Percentiles rank a stretch among this genome's conserved stretches.
phyloP scores from a whole-genome alignment of 2,113 vertebrate genomes.

The Ranitomeya variabilis region DNA sequence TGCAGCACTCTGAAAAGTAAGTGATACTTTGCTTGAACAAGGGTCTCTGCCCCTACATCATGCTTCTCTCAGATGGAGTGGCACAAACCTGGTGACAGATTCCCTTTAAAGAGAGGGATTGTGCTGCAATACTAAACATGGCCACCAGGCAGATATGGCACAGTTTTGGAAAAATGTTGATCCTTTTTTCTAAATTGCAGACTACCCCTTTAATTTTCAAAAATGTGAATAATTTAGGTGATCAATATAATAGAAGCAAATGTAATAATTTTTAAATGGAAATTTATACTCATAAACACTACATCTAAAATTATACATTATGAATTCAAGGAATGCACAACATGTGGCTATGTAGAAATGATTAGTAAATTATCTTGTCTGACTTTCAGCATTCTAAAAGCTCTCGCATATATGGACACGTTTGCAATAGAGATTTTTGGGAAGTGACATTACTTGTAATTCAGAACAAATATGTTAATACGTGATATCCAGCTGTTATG shows the following conservation, averaged over 20 bases:
- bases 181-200: background rate
- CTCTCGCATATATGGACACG: background rate
- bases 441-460: background rate
- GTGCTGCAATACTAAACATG: background rate
- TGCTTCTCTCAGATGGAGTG: no score
- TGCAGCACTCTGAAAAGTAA: no score
- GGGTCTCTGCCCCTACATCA: no score
- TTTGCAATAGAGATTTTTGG: background rate
- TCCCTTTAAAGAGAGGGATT: background rate
- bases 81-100: no score
- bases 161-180: background rate
- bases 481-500: constrained; percentile 22
- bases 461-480: constrained; percentile 19
- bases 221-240: background rate
- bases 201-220: background rate
- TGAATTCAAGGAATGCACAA: background rate
- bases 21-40: no score
- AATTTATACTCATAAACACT: background rate
- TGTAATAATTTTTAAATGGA: background rate
- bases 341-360: background rate
- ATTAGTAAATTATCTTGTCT: constrained; percentile 9
- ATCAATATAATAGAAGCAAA: background rate
- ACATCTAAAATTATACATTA: background rate
- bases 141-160: background rate
- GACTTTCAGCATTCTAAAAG: constrained; percentile 9